These are phyloP conservation scores for Gymnothorax reevesii DNA, from an alignment of 2,797 vertebrate species.

Conservation along the genomic window DNA sequence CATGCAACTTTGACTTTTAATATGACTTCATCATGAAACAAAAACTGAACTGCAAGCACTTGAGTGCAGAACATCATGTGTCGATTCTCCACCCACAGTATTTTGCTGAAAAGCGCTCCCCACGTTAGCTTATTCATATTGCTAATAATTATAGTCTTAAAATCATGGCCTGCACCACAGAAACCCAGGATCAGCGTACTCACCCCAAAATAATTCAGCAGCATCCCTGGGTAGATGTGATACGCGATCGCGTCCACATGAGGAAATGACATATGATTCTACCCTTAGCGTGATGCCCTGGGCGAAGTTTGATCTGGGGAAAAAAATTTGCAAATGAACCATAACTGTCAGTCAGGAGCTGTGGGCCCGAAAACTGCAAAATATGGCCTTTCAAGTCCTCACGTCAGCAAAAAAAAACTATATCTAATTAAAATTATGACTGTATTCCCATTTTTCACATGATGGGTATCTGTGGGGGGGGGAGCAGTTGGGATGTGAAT, in stretches of 20 bases:
- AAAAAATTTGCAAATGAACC: constrained; percentile 86
- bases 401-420: constrained; percentile 88
- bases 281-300: constrained; percentile 83
- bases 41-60: constrained; percentile 55
- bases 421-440: constrained; percentile 99
- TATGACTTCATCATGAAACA: constrained; percentile 26
- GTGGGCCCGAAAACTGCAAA: constrained; percentile 87
- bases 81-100: constrained; percentile 69
- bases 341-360: constrained; percentile 93
- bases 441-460: constrained; percentile 99
- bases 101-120: constrained; percentile 66
- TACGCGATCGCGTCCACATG: constrained; percentile 80
- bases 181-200: constrained; percentile 73
- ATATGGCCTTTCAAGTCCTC: constrained; percentile 97
- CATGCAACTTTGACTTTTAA: too few species aligned
- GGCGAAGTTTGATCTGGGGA: constrained; percentile 84
- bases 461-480: constrained; percentile 93
- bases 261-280: constrained; percentile 84
- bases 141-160: constrained; percentile 72
- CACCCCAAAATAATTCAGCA: constrained; percentile 79
- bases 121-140: constrained; percentile 81
- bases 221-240: constrained; percentile 85
- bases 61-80: constrained; percentile 50
- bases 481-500: constrained; percentile 98
- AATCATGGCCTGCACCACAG: constrained; percentile 67